A percentile compares a stretch with the other conserved stretches of the same genome.
Conservation (phyloP, 2,888 invertebrate species). For the Eilema griseolum region DNA sequence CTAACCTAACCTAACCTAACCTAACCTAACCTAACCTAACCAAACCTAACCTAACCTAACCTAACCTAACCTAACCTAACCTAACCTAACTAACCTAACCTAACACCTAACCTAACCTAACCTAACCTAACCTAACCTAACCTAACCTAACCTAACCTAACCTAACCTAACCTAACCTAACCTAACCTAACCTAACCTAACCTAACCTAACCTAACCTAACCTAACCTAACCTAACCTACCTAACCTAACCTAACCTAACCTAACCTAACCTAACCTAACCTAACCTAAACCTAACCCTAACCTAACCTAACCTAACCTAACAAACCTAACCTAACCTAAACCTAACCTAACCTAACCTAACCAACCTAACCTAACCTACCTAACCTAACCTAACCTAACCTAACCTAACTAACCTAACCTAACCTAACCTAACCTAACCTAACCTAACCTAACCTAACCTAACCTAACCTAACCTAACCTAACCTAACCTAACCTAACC, state of each 20-base stretch:
- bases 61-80: slow-evolving; percentile 11
- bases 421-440: slow-evolving; percentile 40
- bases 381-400: too few relatives aligned
- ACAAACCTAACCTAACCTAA: slow-evolving; percentile 38
- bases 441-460: slow-evolving; percentile 43
- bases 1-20: slow-evolving; percentile 34
- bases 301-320: slow-evolving; percentile 36
- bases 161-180: slow-evolving; percentile 5
- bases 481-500: slow-evolving; percentile 42
- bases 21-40: slow-evolving; percentile 35
- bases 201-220: too few relatives aligned
- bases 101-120: slow-evolving; percentile 11
- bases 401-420: slow-evolving; percentile 39
- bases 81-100: slow-evolving; percentile 8
- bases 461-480: slow-evolving; percentile 42
- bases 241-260: slow-evolving; percentile 36
- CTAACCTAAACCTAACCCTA: slow-evolving; percentile 36
- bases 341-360: slow-evolving; percentile 39
- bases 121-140: slow-evolving; percentile 11
- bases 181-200: slow-evolving; percentile 21
- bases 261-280: slow-evolving; percentile 36
- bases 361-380: too few relatives aligned
- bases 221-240: too few relatives aligned
- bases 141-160: slow-evolving; percentile 11
- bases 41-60: slow-evolving; percentile 7